Conservation (phyloP, 2,888 invertebrate genomes). For the Leptinotarsa peninsularis region DNA sequence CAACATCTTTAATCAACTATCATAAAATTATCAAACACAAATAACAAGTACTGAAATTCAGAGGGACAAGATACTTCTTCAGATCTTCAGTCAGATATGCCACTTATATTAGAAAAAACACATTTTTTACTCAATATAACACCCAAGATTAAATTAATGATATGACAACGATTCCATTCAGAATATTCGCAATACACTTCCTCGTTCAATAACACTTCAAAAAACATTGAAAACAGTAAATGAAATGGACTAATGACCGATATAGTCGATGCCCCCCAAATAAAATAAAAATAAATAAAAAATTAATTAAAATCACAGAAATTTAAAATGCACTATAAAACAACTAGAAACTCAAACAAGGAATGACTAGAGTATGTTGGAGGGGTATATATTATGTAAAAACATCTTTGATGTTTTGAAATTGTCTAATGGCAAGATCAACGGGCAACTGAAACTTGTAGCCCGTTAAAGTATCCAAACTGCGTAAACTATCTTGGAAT, state of each 20-base stretch:
- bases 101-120: not conserved
- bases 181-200: conserved; percentile 3
- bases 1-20: conserved; percentile 17
- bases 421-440: conserved; percentile 95
- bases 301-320: conserved; percentile 34
- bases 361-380: conserved; percentile 38
- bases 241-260: too few relatives aligned
- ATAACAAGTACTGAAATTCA: conserved; percentile 15
- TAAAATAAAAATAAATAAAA: conserved; percentile 3
- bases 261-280: too few relatives aligned
- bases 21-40: conserved; percentile 16
- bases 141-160: conserved; percentile 13
- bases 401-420: conserved; percentile 97
- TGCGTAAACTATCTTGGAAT: conserved; percentile 93
- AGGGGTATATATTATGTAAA: conserved; percentile 73
- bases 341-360: conserved; percentile 28
- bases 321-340: conserved; percentile 26
- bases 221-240: not conserved
- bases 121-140: conserved; percentile 1
- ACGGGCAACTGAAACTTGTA: conserved; percentile 94
- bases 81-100: conserved; percentile 12
- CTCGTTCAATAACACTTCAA: conserved; percentile 14
- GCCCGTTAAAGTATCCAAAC: conserved; percentile 86
- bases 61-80: not conserved
- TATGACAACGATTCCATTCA: conserved; percentile 7